Evolutionary conservation across 2,888 invertebrate species (phyloP), one percentile per base, ranked within the genome.

Genomic region (Hypolimnas misippus): DNA sequence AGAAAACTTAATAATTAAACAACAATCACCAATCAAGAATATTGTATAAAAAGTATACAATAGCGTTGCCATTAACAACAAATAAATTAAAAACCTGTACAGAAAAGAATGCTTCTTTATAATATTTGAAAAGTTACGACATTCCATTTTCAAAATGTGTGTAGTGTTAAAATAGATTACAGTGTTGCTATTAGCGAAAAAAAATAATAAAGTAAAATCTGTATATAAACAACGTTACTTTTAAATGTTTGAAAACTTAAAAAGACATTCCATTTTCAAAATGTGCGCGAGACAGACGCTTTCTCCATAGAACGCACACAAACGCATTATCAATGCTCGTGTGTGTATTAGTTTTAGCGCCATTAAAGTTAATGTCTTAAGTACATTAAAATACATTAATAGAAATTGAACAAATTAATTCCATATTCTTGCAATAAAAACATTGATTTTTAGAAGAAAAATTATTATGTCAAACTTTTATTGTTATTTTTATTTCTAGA

Each of bases 181-280:
- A n/a, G n/a, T n/a, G n/a, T n/a, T n/a, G n/a, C n/a, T n/a, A n/a
- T n/a, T n/a, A n/a, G n/a, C n/a, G n/a, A n/a, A 42, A 59, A 63
- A 63, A 53, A 63, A 53, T 63, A 66, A 66, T 62, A 55, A 65
- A 62, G 56, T 56, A 58, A 65, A 62, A 62, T 58, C 58, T 49
- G 62, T 62, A 63, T 68, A 58, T 65, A 61, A 70, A 72, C n/a
- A 70, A 67, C 71, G 73, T 65, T 51, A 69, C 75, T 73, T 82
- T 76, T 75, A 71, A 76, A 79, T 82, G 80, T 82, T 82, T 70
- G 79, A 76, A 84, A 85, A 84, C 82, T n/a, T 81, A 72, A 79
- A 86, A 85, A 80, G 78, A 81, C 42, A 82, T 86, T 87, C 85
- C 81, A 83, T 86, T 88, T 87, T 84, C 77, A 78, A 87, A 87